Evolutionary conservation across 2,113 vertebrate genomes (phyloP), one percentile per base, ranked within the genome.

Genomic region (Heterochromis multidens): DNA sequence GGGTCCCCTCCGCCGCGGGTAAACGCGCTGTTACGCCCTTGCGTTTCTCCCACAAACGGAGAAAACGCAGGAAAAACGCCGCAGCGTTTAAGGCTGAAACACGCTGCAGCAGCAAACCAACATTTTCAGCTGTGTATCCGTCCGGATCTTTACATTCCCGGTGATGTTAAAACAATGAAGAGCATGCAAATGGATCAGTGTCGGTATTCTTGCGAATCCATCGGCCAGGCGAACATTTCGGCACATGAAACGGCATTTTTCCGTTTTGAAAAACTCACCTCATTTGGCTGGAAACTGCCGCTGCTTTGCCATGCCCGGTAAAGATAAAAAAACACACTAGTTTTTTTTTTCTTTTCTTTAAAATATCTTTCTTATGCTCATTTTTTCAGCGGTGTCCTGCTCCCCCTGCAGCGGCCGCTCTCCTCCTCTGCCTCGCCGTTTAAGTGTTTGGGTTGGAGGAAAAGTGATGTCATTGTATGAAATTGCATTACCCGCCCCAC

Each of bases 391-490:
- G 37, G 78, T 19, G 76, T 81, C 74, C 74, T 81, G 80, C 82
- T 82, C 77, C 27, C 60, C 37, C 89, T 27, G 84, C 88, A 35
- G 87, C 91, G 29, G 90, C 86, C 63, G 70, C 92, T 76, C 56
- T 77, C 85, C 83, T 35, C 72, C 88, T 83, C 86, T 11, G 58
- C 60, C 83, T 87, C 91, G 43, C 79, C 74, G 89, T 10, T 65
- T 77, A n/a, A 54, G 80, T 95, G 94, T 96, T 95, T 93, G 93
- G 92, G 89, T 94, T 90, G 72, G 72, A 95, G 91, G 95, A 96
- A 95, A 94, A 95, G 94, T 96, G 96, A 96, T 95, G 96, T 96
- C 95, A 96, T 95, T 89, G 93, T 89, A 93, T 90, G 91, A 94
- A 94, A 93, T 88, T 77, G 62, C 90, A 81, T 81, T 88, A 92